Base-by-base conservation (phyloP, 1,140 invertebrate species). In the Drosophila pectinifera region DNA sequence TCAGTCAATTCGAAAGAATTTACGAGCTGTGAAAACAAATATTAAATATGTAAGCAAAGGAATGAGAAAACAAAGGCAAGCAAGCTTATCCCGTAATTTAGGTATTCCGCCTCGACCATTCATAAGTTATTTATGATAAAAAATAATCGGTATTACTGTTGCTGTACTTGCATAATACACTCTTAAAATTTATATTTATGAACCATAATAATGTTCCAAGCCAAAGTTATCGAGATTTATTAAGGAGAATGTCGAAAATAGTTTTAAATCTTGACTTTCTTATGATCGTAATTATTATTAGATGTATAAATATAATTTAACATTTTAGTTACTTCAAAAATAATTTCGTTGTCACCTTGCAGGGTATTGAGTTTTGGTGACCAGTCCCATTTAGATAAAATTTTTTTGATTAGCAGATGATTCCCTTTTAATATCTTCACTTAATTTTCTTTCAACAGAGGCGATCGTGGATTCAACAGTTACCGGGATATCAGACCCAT, bases 401-500 rank as follows among this genome's bases (percentile, higher is more conserved):
- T 26, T 1, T 6, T 26, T 6, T 26, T 28, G 7, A 28, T 28
- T 7, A 28, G 26, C 6, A 28, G 26, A 8, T 7, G 7, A 28
- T 28, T 28, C 16, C 14, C 26, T 13, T 14, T 34, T 2, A 34
- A 8, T 14, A 34, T 2, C 18, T 14, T 8, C 0, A 11, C 2
- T 49, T n/a, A 5, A 8, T 64, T 63, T 4, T 0, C 3, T 8
- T 80, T 93, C 22, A n/a, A 36, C 85, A 95, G 95, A 48, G 94
- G 96, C 81, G 96, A 96, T 91, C 93, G 95, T 73, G 96, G 96
- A 36, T 96, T 96, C 89, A 95, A 94, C 83, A 95, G 95, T 69
- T 94, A 94, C 86, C 76, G 93, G 16, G 80, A 88, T 5, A 88
- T 88, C 58, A 68, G 64, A n/a, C 84, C 84, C 5, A 43, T 46